These are phyloP conservation scores for Saturnia japonica DNA, from an alignment of 2,888 invertebrate species.

Conservation along the genomic window DNA sequence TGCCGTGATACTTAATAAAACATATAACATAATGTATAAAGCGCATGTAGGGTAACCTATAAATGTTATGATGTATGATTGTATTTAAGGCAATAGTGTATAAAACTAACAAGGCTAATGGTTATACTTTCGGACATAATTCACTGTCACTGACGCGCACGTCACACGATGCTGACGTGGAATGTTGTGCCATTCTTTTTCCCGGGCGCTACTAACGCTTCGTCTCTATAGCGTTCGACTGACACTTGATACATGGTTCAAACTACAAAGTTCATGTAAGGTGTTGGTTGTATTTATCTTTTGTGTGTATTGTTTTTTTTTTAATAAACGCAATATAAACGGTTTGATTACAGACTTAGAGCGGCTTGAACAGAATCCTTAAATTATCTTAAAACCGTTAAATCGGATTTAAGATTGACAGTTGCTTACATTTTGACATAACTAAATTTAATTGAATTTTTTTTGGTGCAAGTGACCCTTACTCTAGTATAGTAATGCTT, in stretches of 20 bases:
- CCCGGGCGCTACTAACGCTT: background rate
- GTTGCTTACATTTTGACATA: too few species aligned
- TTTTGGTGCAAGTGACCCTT: too few species aligned
- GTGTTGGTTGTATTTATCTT: background rate
- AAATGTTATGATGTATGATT: background rate
- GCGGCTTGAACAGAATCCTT: too few species aligned
- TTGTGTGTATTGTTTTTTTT: background rate
- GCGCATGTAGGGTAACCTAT: background rate
- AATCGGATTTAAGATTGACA: too few species aligned
- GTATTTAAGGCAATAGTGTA: background rate
- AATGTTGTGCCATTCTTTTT: background rate
- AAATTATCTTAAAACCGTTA: too few species aligned
- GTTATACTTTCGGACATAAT: background rate
- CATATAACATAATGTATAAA: too few species aligned
- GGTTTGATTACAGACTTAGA: background rate
- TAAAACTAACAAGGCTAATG: background rate
- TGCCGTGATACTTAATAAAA: too few species aligned
- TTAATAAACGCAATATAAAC: background rate
- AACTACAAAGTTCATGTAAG: background rate
- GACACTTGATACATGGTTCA: background rate
- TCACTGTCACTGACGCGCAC: background rate
- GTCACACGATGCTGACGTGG: background rate
- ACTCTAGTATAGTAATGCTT: too few species aligned
- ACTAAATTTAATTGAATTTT: too few species aligned
- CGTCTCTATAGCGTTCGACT: background rate